Evolutionary conservation across 1,140 invertebrate genomes (phyloP).

Genomic region (Drosophila kepulauana): DNA sequence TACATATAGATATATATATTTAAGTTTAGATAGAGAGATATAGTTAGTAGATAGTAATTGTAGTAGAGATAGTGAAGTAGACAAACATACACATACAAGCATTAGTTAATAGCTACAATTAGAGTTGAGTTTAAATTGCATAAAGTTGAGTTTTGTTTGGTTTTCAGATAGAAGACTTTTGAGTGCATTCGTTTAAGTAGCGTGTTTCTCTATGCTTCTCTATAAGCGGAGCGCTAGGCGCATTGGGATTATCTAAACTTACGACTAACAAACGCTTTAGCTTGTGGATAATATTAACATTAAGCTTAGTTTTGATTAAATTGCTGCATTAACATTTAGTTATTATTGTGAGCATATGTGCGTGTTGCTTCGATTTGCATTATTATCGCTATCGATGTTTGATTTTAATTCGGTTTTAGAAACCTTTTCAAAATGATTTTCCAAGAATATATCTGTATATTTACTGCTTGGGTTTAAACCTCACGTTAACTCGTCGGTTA

Average conservation of each 20-base stretch:
- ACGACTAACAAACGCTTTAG: slow-evolving; percentile 13
- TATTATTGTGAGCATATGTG: slow-evolving; percentile 70
- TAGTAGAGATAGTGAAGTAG: slow-evolving; percentile 36
- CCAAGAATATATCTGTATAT: slow-evolving; percentile 63
- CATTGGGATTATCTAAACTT: slow-evolving; percentile 37
- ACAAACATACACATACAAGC: slow-evolving; percentile 56
- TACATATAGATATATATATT: slow-evolving; percentile 36
- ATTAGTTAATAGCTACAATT: slow-evolving; percentile 29
- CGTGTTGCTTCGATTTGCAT: slow-evolving; percentile 56
- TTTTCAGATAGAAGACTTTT: slow-evolving; percentile 26
- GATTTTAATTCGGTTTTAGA: slow-evolving; percentile 62
- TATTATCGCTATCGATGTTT: slow-evolving; percentile 23
- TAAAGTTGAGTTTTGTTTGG: too few species aligned
- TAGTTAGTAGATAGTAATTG: background rate
- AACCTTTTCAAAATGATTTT: slow-evolving; percentile 65
- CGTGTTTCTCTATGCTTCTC: slow-evolving; percentile 16
- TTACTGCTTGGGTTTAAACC: slow-evolving; percentile 30
- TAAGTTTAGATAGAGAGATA: slow-evolving; percentile 35
- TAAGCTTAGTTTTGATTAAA: slow-evolving; percentile 47
- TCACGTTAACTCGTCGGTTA: slow-evolving; percentile 19
- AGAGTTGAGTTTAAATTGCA: slow-evolving; percentile 4
- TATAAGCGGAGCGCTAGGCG: slow-evolving; percentile 30
- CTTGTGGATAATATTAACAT: slow-evolving; percentile 4
- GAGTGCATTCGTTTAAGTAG: slow-evolving; percentile 41
- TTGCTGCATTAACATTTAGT: slow-evolving; percentile 29